These are phyloP conservation scores for Bombus vancouverensis DNA, from an alignment of 1,140 invertebrate species.

Conservation along the genomic window DNA sequence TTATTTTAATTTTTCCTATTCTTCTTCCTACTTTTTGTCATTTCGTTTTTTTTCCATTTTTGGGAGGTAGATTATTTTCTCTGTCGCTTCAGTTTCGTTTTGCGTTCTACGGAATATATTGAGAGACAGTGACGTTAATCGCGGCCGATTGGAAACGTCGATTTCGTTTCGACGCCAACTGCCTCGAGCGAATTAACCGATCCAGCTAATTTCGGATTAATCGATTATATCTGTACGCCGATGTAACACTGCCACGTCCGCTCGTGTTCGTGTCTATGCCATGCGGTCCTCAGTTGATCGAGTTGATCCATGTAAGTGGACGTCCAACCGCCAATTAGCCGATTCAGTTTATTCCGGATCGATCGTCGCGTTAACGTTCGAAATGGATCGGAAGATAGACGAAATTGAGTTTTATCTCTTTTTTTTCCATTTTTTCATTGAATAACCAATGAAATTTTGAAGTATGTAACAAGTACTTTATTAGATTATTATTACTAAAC, in stretches of 20 bases:
- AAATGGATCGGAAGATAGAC: neutral
- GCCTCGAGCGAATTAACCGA: constrained; percentile 39
- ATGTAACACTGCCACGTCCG: constrained; percentile 18
- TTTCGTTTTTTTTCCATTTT: neutral
- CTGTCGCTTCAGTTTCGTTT: neutral
- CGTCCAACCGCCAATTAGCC: constrained; percentile 29
- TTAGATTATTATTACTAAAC: no score
- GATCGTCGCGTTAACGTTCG: neutral
- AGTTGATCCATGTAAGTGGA: constrained; percentile 36
- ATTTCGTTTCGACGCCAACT: constrained; percentile 23
- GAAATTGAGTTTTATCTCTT: no score
- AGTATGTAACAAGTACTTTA: neutral
- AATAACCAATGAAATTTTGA: neutral
- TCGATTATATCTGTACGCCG: constrained; percentile 25
- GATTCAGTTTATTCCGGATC: neutral
- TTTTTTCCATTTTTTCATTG: neutral
- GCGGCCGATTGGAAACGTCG: neutral
- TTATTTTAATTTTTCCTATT: neutral
- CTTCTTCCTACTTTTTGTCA: no score
- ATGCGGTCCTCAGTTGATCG: constrained; percentile 14
- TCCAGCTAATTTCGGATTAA: constrained; percentile 44
- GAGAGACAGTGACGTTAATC: constrained; percentile 11
- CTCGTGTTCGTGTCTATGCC: constrained; percentile 1
- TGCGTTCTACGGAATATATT: no score
- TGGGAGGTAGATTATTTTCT: no score